Percentiles rank a stretch among this genome's conserved stretches.
These are phyloP conservation scores for Clupea harengus DNA, from an alignment of 2,113 vertebrate species.

Conservation along the genomic window DNA sequence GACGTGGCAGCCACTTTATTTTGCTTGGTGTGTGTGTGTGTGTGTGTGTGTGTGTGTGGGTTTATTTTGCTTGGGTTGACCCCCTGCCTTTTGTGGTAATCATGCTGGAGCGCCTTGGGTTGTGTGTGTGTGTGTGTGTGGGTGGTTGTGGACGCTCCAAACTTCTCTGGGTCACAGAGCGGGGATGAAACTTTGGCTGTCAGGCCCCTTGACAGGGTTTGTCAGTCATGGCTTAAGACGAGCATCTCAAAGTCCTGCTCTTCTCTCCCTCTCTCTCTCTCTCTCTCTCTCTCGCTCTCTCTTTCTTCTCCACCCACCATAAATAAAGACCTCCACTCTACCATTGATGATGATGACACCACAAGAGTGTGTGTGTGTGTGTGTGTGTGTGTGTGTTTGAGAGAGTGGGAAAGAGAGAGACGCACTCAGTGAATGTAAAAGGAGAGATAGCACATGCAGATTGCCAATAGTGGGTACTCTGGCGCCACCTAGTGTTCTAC, in stretches of 20 bases:
- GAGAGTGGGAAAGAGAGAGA: neutral
- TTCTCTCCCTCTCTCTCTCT: too few relatives aligned
- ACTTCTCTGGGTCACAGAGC: neutral
- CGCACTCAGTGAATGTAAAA: neutral
- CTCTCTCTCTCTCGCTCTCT: neutral
- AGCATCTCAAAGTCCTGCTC: neutral
- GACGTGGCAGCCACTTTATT: neutral
- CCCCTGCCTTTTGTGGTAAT: neutral
- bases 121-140: too few relatives aligned
- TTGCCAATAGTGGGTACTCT: neutral
- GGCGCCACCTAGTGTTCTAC: neutral
- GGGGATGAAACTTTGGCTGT: neutral
- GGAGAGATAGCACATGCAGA: neutral
- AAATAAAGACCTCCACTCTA: neutral
- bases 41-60: too few relatives aligned
- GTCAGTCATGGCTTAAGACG: neutral
- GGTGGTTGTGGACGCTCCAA: too few relatives aligned
- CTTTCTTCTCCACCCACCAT: neutral
- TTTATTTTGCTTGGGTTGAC: neutral
- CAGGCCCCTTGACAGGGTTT: neutral
- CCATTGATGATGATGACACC: neutral
- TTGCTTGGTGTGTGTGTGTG: too few relatives aligned
- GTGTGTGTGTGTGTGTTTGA: neutral
- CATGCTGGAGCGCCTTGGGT: neutral
- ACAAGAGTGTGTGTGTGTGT: neutral